Percentiles rank a stretch among this genome's conserved stretches.
phyloP scores from a whole-genome alignment of 2,888 invertebrate species.

The Anaspis maculata region DNA sequence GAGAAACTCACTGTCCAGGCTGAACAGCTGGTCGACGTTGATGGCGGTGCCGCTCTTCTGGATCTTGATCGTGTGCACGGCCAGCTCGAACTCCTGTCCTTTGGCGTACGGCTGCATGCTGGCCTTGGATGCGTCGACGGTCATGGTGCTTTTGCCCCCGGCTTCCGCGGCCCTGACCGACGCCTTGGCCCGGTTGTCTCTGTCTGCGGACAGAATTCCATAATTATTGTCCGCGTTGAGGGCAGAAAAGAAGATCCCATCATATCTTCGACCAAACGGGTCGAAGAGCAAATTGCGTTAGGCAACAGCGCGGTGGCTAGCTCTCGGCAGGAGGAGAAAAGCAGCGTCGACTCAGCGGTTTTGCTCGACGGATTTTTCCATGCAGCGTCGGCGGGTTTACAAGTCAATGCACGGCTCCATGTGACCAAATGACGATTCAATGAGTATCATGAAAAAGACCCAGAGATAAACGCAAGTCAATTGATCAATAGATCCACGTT shows the following conservation, averaged over 20 bases:
- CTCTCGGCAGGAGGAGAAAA: too few relatives aligned
- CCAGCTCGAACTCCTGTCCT: constrained; percentile 42
- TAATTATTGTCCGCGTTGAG: too few relatives aligned
- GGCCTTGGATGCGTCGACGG: not conserved
- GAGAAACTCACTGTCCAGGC: constrained; percentile 5
- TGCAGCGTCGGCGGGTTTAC: too few relatives aligned
- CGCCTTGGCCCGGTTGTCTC: not conserved
- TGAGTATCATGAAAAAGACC: too few relatives aligned
- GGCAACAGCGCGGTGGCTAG: not conserved
- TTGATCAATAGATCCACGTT: too few relatives aligned
- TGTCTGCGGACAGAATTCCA: not conserved
- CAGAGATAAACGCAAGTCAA: too few relatives aligned
- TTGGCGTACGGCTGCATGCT: constrained; percentile 13
- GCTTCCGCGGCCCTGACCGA: not conserved
- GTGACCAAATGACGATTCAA: too few relatives aligned
- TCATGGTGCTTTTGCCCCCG: not conserved
- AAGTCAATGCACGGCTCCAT: too few relatives aligned
- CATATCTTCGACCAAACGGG: not conserved
- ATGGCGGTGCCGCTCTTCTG: constrained; percentile 48
- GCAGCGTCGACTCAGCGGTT: too few relatives aligned
- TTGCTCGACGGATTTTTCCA: too few relatives aligned
- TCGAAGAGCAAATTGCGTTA: too few relatives aligned
- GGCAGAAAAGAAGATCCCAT: too few relatives aligned
- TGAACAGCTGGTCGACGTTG: constrained; percentile 47
- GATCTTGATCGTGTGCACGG: constrained; percentile 50